A percentile compares a stretch with the other conserved stretches of the same genome.
Evolutionary conservation across 2,113 vertebrate genomes (phyloP).

Genomic region (Cryptomyrus ogoouensis): DNA sequence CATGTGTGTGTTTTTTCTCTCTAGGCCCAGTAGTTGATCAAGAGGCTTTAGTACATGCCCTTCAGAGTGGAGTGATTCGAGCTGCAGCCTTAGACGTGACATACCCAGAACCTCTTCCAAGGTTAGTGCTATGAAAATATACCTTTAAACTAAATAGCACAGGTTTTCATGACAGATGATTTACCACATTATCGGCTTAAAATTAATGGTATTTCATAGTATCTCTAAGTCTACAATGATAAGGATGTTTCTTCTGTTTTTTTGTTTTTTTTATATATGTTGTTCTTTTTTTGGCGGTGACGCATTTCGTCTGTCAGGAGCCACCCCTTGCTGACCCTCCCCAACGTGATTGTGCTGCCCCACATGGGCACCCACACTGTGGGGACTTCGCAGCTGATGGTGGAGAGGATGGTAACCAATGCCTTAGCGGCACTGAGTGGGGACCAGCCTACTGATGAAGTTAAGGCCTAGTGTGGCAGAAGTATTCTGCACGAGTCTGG

Average conservation of each 20-base stretch:
- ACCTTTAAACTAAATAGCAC: not conserved
- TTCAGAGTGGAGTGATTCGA: constrained; percentile 44
- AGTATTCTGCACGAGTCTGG: not conserved
- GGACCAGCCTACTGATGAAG: constrained; percentile 38
- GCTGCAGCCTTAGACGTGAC: constrained; percentile 59
- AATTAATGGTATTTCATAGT: not conserved
- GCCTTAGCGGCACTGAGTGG: constrained; percentile 35
- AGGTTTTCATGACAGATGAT: not conserved
- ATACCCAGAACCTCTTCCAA: constrained; percentile 57
- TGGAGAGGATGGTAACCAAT: constrained; percentile 46
- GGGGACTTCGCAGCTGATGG: constrained; percentile 31
- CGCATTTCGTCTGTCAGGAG: constrained; percentile 26
- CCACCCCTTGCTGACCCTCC: constrained; percentile 40
- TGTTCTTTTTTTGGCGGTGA: not conserved
- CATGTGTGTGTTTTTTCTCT: not conserved
- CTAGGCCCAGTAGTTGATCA: constrained; percentile 60
- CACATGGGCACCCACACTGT: constrained; percentile 44
- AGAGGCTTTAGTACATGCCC: constrained; percentile 53
- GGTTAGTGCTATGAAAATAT: constrained; percentile 38
- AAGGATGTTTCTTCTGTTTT: not conserved
- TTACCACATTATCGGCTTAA: not conserved
- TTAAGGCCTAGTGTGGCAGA: constrained; percentile 33
- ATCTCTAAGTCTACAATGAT: not conserved
- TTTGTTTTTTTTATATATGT: not conserved
- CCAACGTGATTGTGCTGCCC: constrained; percentile 45